Conservation (phyloP, 2,797 vertebrate genomes). For the Cyprinodon diabolis region DNA sequence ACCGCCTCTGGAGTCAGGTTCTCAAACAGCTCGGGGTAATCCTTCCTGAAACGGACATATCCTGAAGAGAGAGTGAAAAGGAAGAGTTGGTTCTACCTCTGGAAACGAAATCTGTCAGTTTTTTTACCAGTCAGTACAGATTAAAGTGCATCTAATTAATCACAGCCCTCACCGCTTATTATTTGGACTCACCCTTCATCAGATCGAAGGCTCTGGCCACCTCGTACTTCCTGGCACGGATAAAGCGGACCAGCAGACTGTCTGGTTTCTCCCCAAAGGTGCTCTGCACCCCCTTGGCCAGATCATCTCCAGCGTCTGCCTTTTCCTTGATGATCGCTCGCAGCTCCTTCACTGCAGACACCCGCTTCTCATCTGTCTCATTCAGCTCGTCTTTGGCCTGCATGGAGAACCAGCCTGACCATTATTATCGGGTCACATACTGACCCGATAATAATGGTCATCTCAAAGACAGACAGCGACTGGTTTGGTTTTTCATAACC, state of each 20-base stretch:
- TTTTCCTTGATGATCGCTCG: slow-evolving; percentile 84
- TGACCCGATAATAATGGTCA: neutral
- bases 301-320: slow-evolving; percentile 82
- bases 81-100: neutral
- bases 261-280: slow-evolving; percentile 84
- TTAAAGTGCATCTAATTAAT: neutral
- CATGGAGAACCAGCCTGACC: slow-evolving; percentile 13
- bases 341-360: slow-evolving; percentile 84
- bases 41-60: slow-evolving; percentile 93
- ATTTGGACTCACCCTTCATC: slow-evolving; percentile 86
- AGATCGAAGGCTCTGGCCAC: slow-evolving; percentile 89
- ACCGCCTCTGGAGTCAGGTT: slow-evolving; percentile 91
- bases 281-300: slow-evolving; percentile 85
- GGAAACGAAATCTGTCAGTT: neutral
- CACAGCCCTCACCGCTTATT: neutral
- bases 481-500: neutral
- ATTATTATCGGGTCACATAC: slow-evolving; percentile 1
- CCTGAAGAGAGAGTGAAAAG: slow-evolving; percentile 72
- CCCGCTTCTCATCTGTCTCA: slow-evolving; percentile 89
- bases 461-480: neutral
- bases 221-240: slow-evolving; percentile 94
- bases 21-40: slow-evolving; percentile 96
- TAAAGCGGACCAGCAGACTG: slow-evolving; percentile 88
- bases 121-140: neutral
- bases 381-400: slow-evolving; percentile 98